These are phyloP conservation scores for Trigoniulus corallinus DNA, from an alignment of 1,140 invertebrate genomes.

Conservation along the genomic window DNA sequence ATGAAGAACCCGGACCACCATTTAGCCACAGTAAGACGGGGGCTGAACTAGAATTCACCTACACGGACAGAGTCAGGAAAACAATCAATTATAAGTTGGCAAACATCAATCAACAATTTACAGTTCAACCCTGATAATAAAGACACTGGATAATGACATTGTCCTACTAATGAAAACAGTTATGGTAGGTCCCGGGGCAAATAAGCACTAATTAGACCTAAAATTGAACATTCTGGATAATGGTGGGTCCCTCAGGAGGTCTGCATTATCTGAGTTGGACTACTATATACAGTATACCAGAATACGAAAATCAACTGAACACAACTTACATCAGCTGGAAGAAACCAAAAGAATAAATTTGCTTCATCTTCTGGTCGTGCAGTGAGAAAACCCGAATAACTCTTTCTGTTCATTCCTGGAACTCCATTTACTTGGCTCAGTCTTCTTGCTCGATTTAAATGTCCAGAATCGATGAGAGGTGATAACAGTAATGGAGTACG, in stretches of 20 bases:
- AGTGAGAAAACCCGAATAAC: neutral
- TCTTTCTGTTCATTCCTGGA: neutral
- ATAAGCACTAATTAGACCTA: too few species aligned
- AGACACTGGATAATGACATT: too few species aligned
- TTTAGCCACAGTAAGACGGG: conserved; percentile 38
- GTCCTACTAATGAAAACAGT: too few species aligned
- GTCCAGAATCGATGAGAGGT: neutral
- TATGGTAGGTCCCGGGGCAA: too few species aligned
- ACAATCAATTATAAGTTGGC: neutral
- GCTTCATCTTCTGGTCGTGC: neutral
- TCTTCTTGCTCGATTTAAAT: neutral
- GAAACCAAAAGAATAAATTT: neutral
- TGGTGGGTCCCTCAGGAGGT: too few species aligned
- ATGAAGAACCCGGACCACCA: conserved; percentile 37
- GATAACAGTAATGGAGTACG: neutral
- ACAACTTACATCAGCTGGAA: neutral
- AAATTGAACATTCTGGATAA: too few species aligned
- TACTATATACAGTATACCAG: too few species aligned
- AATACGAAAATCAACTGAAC: neutral
- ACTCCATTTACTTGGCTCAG: neutral
- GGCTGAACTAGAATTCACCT: conserved; percentile 23
- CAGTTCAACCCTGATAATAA: too few species aligned
- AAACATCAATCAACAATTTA: too few species aligned
- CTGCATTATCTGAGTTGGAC: too few species aligned
- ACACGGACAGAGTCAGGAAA: too few species aligned